phyloP scores from a whole-genome alignment of 2,113 vertebrate genomes.

The Salvelinus alpinus region DNA sequence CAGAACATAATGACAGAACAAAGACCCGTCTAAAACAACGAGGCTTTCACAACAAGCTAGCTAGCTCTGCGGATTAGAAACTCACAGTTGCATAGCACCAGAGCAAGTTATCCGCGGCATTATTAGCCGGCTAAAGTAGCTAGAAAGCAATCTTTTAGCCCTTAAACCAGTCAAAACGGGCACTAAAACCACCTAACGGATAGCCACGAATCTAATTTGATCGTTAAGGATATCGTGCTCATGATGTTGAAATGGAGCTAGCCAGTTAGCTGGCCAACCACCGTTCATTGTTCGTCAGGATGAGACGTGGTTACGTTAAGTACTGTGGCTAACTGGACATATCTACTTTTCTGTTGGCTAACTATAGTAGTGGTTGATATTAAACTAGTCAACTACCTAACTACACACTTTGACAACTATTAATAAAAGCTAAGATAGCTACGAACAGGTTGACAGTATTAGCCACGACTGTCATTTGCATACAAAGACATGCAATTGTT shows the following conservation, averaged over 20 bases:
- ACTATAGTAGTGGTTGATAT: neutral
- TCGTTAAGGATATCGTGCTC: no score
- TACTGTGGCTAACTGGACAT: neutral
- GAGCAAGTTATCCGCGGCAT: neutral
- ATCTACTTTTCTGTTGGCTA: neutral
- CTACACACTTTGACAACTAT: no score
- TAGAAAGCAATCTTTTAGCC: no score
- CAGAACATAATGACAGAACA: conserved; percentile 56
- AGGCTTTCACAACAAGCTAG: neutral
- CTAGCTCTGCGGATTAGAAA: neutral
- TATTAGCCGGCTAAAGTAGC: no score
- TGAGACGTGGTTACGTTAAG: no score
- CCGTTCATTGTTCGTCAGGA: no score
- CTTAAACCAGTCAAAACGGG: no score
- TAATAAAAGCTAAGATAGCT: no score
- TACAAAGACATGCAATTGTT: conserved; percentile 61
- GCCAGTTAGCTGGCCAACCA: neutral
- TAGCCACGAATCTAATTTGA: neutral
- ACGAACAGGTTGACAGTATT: no score
- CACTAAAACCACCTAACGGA: neutral
- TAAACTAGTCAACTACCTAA: no score
- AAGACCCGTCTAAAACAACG: conserved; percentile 45
- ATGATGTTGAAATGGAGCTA: neutral
- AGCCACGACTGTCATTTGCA: neutral
- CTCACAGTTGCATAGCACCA: conserved; percentile 7